Percentiles rank a stretch among this genome's conserved stretches.
Conservation (phyloP, 2,113 vertebrate genomes). For the Ahaetulla prasina region DNA sequence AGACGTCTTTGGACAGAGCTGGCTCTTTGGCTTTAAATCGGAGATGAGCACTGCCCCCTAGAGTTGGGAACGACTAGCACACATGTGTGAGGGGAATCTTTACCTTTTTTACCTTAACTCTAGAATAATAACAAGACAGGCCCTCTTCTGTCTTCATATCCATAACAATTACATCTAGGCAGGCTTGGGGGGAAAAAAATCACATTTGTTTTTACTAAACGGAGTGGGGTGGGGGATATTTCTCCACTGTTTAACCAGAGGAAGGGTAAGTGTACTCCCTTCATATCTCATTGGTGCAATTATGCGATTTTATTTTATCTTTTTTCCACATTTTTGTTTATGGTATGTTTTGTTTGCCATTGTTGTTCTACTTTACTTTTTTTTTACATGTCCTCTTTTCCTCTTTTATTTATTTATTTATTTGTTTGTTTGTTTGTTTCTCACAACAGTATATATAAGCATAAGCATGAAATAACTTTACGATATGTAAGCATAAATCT, state of each 20-base stretch:
- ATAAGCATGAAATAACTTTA: no score
- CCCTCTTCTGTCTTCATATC: not conserved
- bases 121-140: not conserved
- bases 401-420: no score
- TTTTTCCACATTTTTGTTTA: not conserved
- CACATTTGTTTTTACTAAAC: not conserved
- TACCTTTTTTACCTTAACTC: no score
- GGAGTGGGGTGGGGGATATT: not conserved
- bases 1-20: no score
- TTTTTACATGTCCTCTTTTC: no score
- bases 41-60: not conserved
- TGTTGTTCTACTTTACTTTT: no score
- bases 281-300: not conserved
- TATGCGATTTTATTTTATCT: not conserved
- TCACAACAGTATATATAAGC: no score
- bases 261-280: not conserved
- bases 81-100: no score
- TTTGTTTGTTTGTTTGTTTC: no score
- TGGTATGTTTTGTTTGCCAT: not conserved
- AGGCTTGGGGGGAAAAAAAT: not conserved
- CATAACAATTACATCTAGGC: not conserved
- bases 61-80: no score
- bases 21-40: not conserved
- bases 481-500: no score
- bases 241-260: not conserved